Evolutionary conservation across 2,888 invertebrate species (phyloP).

Genomic region (Drosophila aldrichi): DNA sequence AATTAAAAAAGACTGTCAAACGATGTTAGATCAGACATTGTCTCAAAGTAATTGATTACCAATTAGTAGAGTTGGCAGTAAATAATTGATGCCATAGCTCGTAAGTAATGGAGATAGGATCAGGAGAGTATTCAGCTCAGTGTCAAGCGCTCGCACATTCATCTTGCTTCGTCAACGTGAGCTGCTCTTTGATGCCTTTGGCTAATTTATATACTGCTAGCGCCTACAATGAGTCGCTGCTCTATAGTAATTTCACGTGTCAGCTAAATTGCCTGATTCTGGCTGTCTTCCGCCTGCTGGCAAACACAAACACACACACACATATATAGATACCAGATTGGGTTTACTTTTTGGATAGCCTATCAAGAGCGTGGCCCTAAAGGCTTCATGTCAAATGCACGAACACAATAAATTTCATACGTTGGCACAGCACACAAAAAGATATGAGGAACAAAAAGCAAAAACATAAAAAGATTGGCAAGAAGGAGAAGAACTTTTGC

Average conservation of each 20-base stretch:
- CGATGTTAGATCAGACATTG: not conserved
- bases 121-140: not conserved
- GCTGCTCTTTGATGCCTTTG: constrained; percentile 29
- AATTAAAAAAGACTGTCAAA: not conserved
- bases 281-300: constrained; percentile 22
- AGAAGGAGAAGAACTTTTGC: not conserved
- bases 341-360: constrained; percentile 35
- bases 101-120: constrained; percentile 7
- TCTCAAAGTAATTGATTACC: not conserved
- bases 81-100: not conserved
- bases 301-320: too few species aligned
- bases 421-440: constrained; percentile 36
- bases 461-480: not conserved
- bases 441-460: constrained; percentile 17
- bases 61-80: constrained; percentile 16
- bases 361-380: constrained; percentile 63
- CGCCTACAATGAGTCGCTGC: constrained; percentile 36
- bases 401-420: constrained; percentile 70
- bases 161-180: constrained; percentile 32
- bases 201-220: constrained; percentile 48
- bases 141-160: constrained; percentile 12
- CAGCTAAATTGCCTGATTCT: constrained; percentile 41
- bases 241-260: constrained; percentile 48
- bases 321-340: constrained; percentile 23
- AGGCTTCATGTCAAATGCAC: constrained; percentile 74